These are phyloP conservation scores for Trissolcus basalis DNA, from an alignment of 1,140 invertebrate species.

Conservation along the genomic window DNA sequence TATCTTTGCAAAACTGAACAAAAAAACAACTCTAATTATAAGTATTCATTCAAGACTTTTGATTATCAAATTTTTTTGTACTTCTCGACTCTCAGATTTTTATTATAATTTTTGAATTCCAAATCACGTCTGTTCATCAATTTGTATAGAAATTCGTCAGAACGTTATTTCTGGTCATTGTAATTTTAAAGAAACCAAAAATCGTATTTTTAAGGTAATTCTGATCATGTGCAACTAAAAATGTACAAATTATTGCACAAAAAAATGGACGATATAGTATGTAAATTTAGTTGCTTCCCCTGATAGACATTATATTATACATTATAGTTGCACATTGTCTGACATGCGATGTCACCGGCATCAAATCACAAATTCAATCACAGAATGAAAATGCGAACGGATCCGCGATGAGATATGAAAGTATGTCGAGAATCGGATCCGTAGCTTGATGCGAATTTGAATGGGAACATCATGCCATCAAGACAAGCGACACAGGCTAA, in stretches of 20 bases:
- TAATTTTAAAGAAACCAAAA: neutral
- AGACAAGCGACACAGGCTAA: conserved; percentile 62
- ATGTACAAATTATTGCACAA: neutral
- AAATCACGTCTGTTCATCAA: too few species aligned
- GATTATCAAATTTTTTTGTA: too few species aligned
- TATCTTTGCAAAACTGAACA: too few species aligned
- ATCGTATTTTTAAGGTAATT: neutral
- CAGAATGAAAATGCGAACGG: conserved; percentile 13
- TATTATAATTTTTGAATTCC: too few species aligned
- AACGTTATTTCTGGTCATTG: too few species aligned
- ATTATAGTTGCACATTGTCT: conserved; percentile 20
- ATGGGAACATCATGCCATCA: conserved; percentile 35
- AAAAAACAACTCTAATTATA: too few species aligned
- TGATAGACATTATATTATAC: neutral
- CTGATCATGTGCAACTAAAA: conserved; percentile 26
- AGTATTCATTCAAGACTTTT: too few species aligned
- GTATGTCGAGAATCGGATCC: conserved; percentile 25
- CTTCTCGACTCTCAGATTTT: too few species aligned
- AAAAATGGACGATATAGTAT: conserved; percentile 1
- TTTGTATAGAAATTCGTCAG: too few species aligned
- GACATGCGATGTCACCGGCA: neutral
- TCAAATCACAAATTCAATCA: neutral
- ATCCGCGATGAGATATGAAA: conserved; percentile 20
- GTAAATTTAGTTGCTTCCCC: neutral
- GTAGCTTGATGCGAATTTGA: conserved; percentile 11